Percentiles rank a stretch among this genome's conserved stretches.
Conservation (phyloP, 37 sponge, comb jelly and placozoan species). For the Agelas oroides region DNA sequence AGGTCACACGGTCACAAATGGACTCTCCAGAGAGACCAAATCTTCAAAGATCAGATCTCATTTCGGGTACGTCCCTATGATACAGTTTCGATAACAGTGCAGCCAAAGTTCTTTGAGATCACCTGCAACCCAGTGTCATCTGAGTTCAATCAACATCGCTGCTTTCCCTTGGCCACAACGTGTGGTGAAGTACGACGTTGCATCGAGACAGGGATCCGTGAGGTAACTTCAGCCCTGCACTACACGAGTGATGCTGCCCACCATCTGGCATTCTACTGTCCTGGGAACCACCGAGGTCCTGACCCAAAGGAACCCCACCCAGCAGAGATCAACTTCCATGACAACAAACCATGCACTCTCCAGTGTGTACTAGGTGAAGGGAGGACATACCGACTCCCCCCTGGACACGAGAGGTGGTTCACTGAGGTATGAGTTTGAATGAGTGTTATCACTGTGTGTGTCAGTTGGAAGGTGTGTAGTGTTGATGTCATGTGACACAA, state of each 20-base stretch:
- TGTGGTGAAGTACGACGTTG: slow-evolving; percentile 4
- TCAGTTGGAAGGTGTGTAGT: no score
- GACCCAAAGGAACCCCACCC: background rate
- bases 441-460: no score
- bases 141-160: background rate
- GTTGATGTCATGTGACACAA: no score
- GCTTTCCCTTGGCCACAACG: background rate
- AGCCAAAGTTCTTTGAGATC: background rate
- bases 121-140: background rate
- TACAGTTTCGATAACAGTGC: background rate
- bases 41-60: background rate
- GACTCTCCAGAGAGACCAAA: background rate
- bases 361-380: no score
- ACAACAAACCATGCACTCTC: background rate
- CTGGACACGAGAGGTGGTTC: no score
- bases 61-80: background rate
- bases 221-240: background rate
- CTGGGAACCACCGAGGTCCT: background rate
- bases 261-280: background rate
- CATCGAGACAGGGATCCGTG: background rate
- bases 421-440: no score
- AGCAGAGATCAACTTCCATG: background rate
- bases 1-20: no score
- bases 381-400: no score
- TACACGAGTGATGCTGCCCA: background rate